A percentile compares a stretch with the other conserved stretches of the same genome.
Conservation (phyloP, 2,888 invertebrate genomes). For the Melinopterus prodromus region DNA sequence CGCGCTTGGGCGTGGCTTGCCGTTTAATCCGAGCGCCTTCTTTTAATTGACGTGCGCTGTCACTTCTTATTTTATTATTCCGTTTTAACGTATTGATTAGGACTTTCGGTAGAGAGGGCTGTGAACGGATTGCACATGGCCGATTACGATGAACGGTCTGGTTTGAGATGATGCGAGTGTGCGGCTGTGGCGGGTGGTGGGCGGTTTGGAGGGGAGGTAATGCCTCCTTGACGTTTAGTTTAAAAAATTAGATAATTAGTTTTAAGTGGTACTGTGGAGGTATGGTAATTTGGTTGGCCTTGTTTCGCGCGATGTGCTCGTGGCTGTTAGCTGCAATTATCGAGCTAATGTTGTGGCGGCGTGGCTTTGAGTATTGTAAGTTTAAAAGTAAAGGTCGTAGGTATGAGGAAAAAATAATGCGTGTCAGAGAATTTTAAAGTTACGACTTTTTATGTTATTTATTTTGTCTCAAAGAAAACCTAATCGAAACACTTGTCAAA, state of each 20-base stretch:
- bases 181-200: background rate
- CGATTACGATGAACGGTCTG: background rate
- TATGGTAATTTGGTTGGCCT: constrained; percentile 4
- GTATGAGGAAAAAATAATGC: too few species aligned
- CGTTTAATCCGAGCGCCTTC: constrained; percentile 44
- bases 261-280: background rate
- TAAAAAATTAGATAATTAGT: background rate
- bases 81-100: constrained; percentile 41
- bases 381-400: background rate
- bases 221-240: background rate
- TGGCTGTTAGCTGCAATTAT: background rate
- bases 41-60: constrained; percentile 52
- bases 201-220: background rate
- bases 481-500: too few species aligned
- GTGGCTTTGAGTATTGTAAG: background rate
- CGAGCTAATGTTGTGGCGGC: background rate
- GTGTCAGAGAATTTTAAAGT: too few species aligned
- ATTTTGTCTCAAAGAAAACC: too few species aligned
- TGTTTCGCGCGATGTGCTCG: background rate
- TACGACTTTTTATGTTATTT: too few species aligned
- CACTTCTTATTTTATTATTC: constrained; percentile 48
- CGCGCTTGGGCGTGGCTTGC: constrained; percentile 32
- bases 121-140: background rate
- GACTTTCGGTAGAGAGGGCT: background rate
- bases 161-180: background rate